Conservation (phyloP, 2,113 vertebrate species). For the Cyprinodon tularosa region DNA sequence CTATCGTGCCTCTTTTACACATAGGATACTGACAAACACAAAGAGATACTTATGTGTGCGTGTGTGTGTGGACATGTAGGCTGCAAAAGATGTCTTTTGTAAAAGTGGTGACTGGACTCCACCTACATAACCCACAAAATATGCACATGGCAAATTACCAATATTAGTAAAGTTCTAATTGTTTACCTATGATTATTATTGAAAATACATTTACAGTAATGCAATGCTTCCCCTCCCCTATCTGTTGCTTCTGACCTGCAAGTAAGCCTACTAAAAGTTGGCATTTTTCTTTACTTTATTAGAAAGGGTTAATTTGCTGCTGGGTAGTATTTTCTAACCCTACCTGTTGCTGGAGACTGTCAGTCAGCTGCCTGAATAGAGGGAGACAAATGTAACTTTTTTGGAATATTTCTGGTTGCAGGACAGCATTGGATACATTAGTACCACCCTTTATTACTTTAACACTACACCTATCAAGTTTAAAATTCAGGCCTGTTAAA, state of each 20-base stretch:
- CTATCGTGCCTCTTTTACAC: conserved; percentile 68
- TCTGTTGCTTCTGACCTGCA: background rate
- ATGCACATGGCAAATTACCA: background rate
- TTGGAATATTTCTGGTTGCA: background rate
- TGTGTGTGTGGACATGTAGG: conserved; percentile 4
- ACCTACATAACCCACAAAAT: background rate
- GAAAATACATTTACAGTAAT: too few relatives aligned
- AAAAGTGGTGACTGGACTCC: background rate
- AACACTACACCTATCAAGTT: too few relatives aligned
- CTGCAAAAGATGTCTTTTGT: background rate
- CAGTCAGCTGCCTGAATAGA: background rate
- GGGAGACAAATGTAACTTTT: background rate
- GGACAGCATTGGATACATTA: background rate
- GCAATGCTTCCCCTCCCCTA: background rate
- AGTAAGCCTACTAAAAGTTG: background rate
- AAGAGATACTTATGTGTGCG: background rate
- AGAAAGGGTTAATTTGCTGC: background rate
- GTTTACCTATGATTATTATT: too few relatives aligned
- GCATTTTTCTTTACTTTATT: too few relatives aligned
- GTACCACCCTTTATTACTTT: background rate
- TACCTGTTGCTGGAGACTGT: background rate
- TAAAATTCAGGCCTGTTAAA: too few relatives aligned
- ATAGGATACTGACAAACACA: conserved; percentile 15
- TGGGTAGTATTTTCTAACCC: background rate
- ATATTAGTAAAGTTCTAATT: background rate